Conservation (phyloP, 2,888 invertebrate species). For the Panopea generosa region DNA sequence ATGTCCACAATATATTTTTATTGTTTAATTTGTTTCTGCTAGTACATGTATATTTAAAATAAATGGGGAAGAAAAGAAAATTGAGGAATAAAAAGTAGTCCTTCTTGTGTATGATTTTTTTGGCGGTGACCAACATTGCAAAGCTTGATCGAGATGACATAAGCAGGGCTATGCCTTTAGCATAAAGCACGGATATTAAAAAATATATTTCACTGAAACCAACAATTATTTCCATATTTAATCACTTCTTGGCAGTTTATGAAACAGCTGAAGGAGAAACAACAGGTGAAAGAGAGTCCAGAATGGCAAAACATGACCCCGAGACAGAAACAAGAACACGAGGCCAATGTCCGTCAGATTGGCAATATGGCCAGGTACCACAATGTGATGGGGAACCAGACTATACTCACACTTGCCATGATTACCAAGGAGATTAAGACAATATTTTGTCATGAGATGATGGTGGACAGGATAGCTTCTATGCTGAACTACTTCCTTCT, state of each 20-base stretch:
- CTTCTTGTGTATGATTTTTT: no score
- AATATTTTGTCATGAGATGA: slow-evolving; percentile 95
- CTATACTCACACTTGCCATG: slow-evolving; percentile 92
- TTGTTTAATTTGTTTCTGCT: no score
- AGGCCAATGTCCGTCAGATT: slow-evolving; percentile 87
- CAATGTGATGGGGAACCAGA: slow-evolving; percentile 96
- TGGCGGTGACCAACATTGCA: no score
- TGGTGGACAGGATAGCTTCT: slow-evolving; percentile 96
- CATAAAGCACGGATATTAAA: no score
- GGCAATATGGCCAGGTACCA: slow-evolving; percentile 95
- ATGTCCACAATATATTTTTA: no score
- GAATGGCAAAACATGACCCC: slow-evolving; percentile 91
- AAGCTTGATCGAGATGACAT: no score
- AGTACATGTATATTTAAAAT: no score
- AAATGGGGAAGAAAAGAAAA: no score
- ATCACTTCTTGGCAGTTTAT: slow-evolving; percentile 88
- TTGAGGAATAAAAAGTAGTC: no score
- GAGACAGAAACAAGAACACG: slow-evolving; percentile 90
- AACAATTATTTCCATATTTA: no score
- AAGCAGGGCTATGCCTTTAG: no score
- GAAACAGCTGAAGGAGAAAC: slow-evolving; percentile 94
- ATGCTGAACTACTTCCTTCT: slow-evolving; percentile 98
- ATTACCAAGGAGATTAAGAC: slow-evolving; percentile 82
- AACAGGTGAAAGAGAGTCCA: slow-evolving; percentile 89
- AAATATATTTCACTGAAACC: no score